phyloP scores from a whole-genome alignment of 2,113 vertebrate species.

The Corydoras maculifer region DNA sequence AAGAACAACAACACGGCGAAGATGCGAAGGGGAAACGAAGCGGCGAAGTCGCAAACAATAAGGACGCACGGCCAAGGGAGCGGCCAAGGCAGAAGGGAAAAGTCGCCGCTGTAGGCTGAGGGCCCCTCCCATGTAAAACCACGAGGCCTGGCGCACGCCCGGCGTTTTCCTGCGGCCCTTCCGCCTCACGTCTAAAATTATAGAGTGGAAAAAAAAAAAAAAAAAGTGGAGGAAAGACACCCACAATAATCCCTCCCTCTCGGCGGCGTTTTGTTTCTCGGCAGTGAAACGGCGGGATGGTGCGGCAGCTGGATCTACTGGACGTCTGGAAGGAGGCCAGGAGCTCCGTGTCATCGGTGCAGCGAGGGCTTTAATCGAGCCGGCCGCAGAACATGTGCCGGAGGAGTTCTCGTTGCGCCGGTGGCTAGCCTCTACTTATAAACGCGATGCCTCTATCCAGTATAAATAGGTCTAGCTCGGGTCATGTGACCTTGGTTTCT shows the following conservation, averaged over 20 bases:
- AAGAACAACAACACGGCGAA: background rate
- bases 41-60: background rate
- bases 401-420: conserved; percentile 65
- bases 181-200: conserved; percentile 73
- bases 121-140: conserved; percentile 68
- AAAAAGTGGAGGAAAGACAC: conserved; percentile 49
- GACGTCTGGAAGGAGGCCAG: conserved; percentile 59
- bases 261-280: conserved; percentile 65
- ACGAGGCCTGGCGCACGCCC: conserved; percentile 62
- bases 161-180: conserved; percentile 61
- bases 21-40: background rate
- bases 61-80: background rate
- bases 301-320: conserved; percentile 64
- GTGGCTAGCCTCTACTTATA: conserved; percentile 64
- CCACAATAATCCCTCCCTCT: conserved; percentile 59
- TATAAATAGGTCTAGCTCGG: conserved; percentile 57
- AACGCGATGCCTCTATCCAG: conserved; percentile 52
- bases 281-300: conserved; percentile 56
- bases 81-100: conserved; percentile 49
- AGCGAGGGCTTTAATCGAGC: conserved; percentile 71
- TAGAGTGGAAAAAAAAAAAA: conserved; percentile 66
- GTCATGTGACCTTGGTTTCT: conserved; percentile 47
- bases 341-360: conserved; percentile 63
- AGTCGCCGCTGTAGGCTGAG: conserved; percentile 64
- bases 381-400: conserved; percentile 67